These are phyloP conservation scores for Ovis canadensis DNA, from an alignment of 2,113 vertebrate species.

Conservation along the genomic window DNA sequence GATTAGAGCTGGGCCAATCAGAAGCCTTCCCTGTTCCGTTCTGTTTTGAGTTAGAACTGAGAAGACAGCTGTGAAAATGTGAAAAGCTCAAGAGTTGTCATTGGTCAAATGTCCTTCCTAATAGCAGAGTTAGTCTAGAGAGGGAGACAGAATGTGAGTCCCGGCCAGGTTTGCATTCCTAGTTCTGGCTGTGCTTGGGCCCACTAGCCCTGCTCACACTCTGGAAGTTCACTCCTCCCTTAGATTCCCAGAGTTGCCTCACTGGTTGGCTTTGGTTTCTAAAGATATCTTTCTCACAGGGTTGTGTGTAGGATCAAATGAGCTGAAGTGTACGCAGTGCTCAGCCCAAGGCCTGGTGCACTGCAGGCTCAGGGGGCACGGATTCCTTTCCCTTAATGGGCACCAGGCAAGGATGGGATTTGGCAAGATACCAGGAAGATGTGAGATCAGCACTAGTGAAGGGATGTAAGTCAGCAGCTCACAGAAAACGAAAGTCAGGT, in stretches of 20 bases:
- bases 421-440: constrained; percentile 49
- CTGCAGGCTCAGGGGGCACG: neutral
- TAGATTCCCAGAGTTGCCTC: neutral
- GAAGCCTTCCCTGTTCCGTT: neutral
- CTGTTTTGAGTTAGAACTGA: neutral
- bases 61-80: neutral
- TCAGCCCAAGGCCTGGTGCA: neutral
- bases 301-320: neutral
- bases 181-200: neutral
- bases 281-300: neutral
- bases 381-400: constrained; percentile 68
- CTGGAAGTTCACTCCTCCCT: neutral
- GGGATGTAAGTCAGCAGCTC: neutral
- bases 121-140: neutral
- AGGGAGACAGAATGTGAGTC: neutral
- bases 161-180: neutral
- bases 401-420: neutral
- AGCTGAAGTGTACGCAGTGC: neutral
- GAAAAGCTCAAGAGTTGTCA: neutral
- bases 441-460: neutral
- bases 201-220: neutral
- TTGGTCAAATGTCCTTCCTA: neutral
- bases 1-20: neutral
- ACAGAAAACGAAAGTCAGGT: neutral
- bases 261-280: neutral